These are phyloP conservation scores for Malthinus seriepunctatus DNA, from an alignment of 2,888 invertebrate genomes.

Conservation along the genomic window DNA sequence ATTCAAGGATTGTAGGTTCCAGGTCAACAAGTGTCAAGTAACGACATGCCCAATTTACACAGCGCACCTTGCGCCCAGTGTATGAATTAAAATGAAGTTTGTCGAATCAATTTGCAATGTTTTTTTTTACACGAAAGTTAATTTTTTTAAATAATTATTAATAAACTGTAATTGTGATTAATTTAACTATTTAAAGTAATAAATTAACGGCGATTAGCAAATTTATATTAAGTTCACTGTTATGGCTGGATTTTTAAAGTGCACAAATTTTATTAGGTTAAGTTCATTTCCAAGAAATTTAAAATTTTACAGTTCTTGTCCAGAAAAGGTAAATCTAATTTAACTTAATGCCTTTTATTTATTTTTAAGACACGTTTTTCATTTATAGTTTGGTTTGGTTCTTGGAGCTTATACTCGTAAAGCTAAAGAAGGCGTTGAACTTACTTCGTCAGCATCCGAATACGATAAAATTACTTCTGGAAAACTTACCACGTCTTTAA, in stretches of 20 bases:
- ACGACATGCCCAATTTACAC: no score
- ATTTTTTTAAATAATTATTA: no score
- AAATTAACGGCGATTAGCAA: not conserved
- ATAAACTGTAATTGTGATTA: no score
- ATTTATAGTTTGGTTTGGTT: slow-evolving; percentile 59
- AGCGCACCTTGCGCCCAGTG: no score
- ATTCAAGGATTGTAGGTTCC: no score
- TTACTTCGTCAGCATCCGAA: slow-evolving; percentile 57
- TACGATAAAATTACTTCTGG: slow-evolving; percentile 56
- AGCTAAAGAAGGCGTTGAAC: slow-evolving; percentile 48
- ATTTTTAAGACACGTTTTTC: slow-evolving; percentile 4
- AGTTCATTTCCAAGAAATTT: slow-evolving; percentile 32
- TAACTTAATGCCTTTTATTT: slow-evolving; percentile 1
- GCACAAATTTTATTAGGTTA: slow-evolving; percentile 43
- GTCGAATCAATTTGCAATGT: no score
- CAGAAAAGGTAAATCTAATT: slow-evolving; percentile 34
- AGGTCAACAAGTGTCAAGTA: no score
- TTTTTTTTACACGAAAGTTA: no score
- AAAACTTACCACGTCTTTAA: slow-evolving; percentile 55
- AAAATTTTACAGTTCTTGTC: slow-evolving; percentile 32
- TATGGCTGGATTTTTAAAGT: slow-evolving; percentile 38
- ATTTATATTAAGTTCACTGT: slow-evolving; percentile 9
- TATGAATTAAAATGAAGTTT: no score
- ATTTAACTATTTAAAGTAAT: not conserved
- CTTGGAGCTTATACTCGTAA: slow-evolving; percentile 58